Evolutionary conservation across 2,113 vertebrate species (phyloP).

Genomic region (Prinia subflava): DNA sequence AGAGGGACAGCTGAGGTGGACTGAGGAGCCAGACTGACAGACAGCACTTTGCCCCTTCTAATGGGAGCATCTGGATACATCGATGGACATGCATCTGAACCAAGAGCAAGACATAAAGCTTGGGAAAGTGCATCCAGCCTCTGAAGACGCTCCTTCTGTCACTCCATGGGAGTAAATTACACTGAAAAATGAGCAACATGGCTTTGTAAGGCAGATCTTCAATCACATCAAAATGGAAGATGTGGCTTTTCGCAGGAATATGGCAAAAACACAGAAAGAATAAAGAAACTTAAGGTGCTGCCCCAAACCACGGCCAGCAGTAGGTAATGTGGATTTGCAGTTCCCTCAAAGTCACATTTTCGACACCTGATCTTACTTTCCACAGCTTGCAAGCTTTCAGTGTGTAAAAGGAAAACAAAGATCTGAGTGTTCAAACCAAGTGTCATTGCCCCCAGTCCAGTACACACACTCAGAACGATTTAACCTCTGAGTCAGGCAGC

Average conservation of each 20-base stretch:
- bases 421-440: not conserved
- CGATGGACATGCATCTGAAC: fast-evolving
- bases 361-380: not conserved
- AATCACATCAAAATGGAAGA: not conserved
- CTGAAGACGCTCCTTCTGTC: not conserved
- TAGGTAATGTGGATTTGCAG: not conserved
- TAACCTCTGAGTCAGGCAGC: not conserved
- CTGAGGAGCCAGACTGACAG: not conserved
- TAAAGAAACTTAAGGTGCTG: not conserved
- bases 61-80: fast-evolving
- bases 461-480: fast-evolving
- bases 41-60: not conserved
- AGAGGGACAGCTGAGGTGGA: not conserved
- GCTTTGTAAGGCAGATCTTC: not conserved
- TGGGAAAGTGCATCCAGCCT: not conserved
- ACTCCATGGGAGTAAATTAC: not conserved
- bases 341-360: not conserved
- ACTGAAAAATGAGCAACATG: not conserved
- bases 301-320: fast-evolving
- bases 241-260: not conserved
- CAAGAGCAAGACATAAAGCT: not conserved
- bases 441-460: fast-evolving
- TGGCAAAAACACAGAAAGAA: not conserved
- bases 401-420: not conserved
- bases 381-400: not conserved